Percentiles rank a stretch among this genome's conserved stretches.
These are phyloP conservation scores for Rousettus leschenaultii DNA, from an alignment of 2,113 vertebrate species.

Conservation along the genomic window DNA sequence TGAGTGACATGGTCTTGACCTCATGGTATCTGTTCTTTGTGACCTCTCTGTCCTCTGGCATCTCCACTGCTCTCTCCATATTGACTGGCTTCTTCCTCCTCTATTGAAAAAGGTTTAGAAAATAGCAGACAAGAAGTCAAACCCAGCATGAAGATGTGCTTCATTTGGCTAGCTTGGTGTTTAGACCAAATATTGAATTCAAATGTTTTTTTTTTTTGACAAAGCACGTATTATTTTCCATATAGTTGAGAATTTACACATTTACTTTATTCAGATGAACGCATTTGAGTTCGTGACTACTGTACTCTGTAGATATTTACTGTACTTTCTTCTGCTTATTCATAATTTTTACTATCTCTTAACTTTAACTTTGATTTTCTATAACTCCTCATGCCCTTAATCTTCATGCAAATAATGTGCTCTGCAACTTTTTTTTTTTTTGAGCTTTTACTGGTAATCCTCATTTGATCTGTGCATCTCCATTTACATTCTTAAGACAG, in stretches of 20 bases:
- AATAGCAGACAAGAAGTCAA: background rate
- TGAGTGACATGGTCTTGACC: background rate
- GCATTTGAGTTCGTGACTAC: background rate
- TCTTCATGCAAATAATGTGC: background rate
- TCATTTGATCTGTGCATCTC: background rate
- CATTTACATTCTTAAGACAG: background rate
- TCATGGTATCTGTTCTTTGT: background rate
- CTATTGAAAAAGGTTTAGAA: background rate
- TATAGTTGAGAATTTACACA: background rate
- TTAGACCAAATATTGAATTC: background rate
- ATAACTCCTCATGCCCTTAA: background rate
- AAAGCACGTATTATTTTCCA: background rate
- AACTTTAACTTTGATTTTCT: background rate
- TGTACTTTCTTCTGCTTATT: background rate
- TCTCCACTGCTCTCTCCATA: background rate
- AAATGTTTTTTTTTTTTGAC: background rate
- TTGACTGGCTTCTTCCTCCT: background rate
- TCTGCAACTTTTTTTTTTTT: background rate
- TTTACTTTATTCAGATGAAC: background rate
- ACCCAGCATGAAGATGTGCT: background rate
- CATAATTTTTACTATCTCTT: background rate
- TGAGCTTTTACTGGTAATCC: background rate
- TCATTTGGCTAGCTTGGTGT: background rate
- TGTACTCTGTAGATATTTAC: background rate
- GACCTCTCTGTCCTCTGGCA: rapidly evolving